Evolutionary conservation across 2,797 vertebrate species (phyloP), one percentile per base, ranked within the genome.

Genomic region (Fistularia tabacaria): DNA sequence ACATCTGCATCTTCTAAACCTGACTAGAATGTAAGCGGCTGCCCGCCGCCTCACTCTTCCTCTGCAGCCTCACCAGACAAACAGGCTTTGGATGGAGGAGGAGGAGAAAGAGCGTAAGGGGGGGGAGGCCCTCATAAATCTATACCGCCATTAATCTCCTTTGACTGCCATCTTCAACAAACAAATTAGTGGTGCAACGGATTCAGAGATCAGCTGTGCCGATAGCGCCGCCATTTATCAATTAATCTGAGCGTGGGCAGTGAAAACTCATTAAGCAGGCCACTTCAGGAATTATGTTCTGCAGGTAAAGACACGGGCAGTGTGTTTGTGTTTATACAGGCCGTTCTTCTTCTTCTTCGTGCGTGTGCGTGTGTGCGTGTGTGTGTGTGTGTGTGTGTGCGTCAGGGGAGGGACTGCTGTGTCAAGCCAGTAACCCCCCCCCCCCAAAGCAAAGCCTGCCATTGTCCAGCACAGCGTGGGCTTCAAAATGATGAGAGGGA

Each of bases 151-250:
- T 85, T 90, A 89, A 90, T 90, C 86, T 89, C 84, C 86, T 89
- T 90, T 83, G 86, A 87, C 84, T 80, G 82, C 80, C 76, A 78
- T 87, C 84, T 83, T 88, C 80, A 79, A 90, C 88, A 91, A 90
- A 91, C 90, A 91, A 91, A 92, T 90, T 85, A 88, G 78, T 69
- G 87, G 75, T 76, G 85, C 84, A 80, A 80, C 58, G 79, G 86
- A 89, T 87, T 92, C 90, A 89, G 69, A 77, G 88, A 91, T 91
- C 69, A 72, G 76, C 71, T 42, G 58, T 1, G 45, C 11, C 6
- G 88, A 91, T 91, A 90, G 83, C 58, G 11, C 57, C 12, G 38
- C 60, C 74, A 81, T 87, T 89, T 90, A 90, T 92, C 90, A 90
- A 91, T 89, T 83, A 88, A 91, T 89, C 85, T 87, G 65, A 86